A percentile compares a stretch with the other conserved stretches of the same genome.
Conservation (phyloP, 2,797 vertebrate species). For the Meriones psammophilus region DNA sequence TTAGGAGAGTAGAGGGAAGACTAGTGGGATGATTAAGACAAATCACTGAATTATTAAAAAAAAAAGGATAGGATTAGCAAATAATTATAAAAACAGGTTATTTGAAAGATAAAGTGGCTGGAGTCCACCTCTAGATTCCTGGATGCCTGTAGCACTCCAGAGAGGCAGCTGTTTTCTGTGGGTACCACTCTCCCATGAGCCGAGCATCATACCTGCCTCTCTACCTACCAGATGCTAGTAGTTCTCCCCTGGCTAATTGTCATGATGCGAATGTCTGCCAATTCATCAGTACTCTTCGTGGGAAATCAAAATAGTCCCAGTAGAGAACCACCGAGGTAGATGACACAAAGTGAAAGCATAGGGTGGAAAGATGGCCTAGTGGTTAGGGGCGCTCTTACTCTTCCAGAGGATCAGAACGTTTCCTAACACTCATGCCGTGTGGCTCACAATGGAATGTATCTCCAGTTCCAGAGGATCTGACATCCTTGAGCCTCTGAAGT, state of each 20-base stretch:
- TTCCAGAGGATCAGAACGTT: too few species aligned
- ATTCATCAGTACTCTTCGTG: not conserved
- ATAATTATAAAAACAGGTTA: not conserved
- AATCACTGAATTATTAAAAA: not conserved
- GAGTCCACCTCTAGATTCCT: not conserved
- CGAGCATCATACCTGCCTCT: not conserved
- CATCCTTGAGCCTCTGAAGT: not conserved
- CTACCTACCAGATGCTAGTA: not conserved
- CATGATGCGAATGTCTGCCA: not conserved
- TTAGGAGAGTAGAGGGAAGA: not conserved
- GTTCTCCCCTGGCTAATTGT: not conserved
- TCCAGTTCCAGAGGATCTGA: not conserved
- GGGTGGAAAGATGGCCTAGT: too few species aligned
- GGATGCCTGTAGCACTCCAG: not conserved
- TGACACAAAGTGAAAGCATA: not conserved
- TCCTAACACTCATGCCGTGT: not conserved
- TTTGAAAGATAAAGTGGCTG: not conserved
- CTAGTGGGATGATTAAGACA: not conserved
- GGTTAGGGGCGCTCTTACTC: not conserved
- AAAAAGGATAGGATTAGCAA: not conserved
- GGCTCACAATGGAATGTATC: not conserved
- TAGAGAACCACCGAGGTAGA: not conserved
- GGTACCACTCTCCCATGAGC: not conserved
- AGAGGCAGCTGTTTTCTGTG: not conserved
- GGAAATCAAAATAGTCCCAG: not conserved